phyloP scores from a whole-genome alignment of 2,113 vertebrate genomes.

The Saccopteryx bilineata region DNA sequence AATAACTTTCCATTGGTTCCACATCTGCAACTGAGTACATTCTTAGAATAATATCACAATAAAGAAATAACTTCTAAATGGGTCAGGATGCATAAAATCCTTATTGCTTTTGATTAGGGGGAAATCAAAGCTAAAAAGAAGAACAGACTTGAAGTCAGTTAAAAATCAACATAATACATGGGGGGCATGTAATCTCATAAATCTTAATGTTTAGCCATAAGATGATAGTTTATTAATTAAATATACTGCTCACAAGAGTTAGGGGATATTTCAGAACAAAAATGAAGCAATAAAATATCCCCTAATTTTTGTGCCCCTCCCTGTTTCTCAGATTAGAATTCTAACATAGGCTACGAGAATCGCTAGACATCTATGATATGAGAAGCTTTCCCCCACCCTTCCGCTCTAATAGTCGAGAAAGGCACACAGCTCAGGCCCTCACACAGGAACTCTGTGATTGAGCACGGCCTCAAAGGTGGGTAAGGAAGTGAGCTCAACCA shows the following conservation, averaged over 20 bases:
- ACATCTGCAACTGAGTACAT: neutral
- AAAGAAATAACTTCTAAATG: neutral
- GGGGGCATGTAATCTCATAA: neutral
- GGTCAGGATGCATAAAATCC: neutral
- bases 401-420: neutral
- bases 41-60: neutral
- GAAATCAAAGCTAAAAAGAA: conserved; percentile 43
- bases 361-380: neutral
- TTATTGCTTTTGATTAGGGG: conserved; percentile 53
- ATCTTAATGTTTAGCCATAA: conserved; percentile 47
- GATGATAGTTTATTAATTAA: neutral
- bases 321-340: neutral
- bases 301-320: no score
- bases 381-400: neutral
- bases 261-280: no score
- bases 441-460: neutral
- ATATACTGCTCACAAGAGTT: neutral
- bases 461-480: neutral
- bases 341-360: neutral
- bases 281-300: no score
- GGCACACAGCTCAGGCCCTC: neutral
- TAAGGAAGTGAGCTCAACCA: neutral
- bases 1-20: conserved; percentile 2
- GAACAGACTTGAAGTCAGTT: conserved; percentile 50
- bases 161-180: conserved; percentile 67